Evolutionary conservation across 2,888 invertebrate genomes (phyloP).

Genomic region (Diaperis boleti): DNA sequence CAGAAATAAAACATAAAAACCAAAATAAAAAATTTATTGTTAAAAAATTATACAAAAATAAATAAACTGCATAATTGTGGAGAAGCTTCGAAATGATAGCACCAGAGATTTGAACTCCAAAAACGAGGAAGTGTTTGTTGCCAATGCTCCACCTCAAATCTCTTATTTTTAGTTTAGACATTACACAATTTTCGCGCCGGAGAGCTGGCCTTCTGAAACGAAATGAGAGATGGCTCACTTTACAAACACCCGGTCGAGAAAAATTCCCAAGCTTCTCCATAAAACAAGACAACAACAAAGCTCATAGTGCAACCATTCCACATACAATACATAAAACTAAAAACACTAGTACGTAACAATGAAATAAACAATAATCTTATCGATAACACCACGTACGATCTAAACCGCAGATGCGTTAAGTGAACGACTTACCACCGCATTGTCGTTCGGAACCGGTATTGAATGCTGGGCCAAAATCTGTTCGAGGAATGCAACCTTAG

Average conservation of each 20-base stretch:
- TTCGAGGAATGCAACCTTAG: slow-evolving; percentile 63
- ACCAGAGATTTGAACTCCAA: slow-evolving; percentile 57
- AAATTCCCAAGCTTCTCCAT: slow-evolving; percentile 62
- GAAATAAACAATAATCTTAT: slow-evolving; percentile 41
- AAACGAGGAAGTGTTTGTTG: too few relatives aligned
- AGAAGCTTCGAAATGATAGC: slow-evolving; percentile 65
- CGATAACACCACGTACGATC: slow-evolving; percentile 32
- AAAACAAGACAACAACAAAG: slow-evolving; percentile 46
- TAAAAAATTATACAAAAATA: slow-evolving; percentile 51
- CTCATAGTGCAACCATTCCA: slow-evolving; percentile 61
- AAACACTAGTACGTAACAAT: slow-evolving; percentile 43
- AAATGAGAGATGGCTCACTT: too few relatives aligned
- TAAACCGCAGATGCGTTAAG: slow-evolving; percentile 3
- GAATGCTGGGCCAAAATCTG: slow-evolving; percentile 61
- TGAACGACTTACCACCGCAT: slow-evolving; percentile 55
- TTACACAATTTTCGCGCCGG: too few relatives aligned
- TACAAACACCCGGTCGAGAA: slow-evolving; percentile 38
- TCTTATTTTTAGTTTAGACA: too few relatives aligned
- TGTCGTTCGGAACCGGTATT: slow-evolving; percentile 57
- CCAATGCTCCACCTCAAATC: too few relatives aligned
- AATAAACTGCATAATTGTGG: slow-evolving; percentile 55
- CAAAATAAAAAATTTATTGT: slow-evolving; percentile 50
- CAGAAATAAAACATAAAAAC: slow-evolving; percentile 58
- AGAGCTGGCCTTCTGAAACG: too few relatives aligned
- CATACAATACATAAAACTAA: slow-evolving; percentile 48